Percentiles rank a stretch among this genome's conserved stretches.
Evolutionary conservation across 2,113 vertebrate species (phyloP).

Genomic region (Anhinga rufa): DNA sequence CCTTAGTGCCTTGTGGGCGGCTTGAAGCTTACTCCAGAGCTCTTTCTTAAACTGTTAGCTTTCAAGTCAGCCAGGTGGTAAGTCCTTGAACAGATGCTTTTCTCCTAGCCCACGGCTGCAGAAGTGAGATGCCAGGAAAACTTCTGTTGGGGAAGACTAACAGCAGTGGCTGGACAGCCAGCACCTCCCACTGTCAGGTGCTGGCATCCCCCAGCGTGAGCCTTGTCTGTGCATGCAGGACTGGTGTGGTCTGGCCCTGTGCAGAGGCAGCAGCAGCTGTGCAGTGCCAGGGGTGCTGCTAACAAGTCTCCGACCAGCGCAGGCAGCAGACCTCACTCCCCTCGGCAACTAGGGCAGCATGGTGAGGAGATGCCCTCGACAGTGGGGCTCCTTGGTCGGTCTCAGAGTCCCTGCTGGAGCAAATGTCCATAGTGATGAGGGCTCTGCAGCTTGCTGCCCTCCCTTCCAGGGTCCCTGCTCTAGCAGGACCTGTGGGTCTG

Average conservation of each 20-base stretch:
- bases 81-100: not conserved
- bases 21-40: not conserved
- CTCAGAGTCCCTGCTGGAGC: not conserved
- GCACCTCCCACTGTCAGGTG: not conserved
- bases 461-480: not conserved
- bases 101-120: not conserved
- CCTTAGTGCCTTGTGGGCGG: not conserved
- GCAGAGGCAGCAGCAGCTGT: not conserved
- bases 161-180: not conserved
- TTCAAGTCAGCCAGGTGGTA: not conserved
- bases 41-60: not conserved
- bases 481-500: not conserved
- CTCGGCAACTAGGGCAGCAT: not conserved
- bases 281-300: not conserved
- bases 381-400: not conserved
- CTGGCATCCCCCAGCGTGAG: not conserved
- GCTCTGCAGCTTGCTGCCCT: not conserved
- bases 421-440: not conserved
- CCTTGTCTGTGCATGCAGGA: not conserved
- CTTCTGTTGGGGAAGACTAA: not conserved
- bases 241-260: not conserved
- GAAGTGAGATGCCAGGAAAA: not conserved
- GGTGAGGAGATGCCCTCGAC: not conserved
- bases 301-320: fast-evolving
- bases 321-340: not conserved